Percentiles rank a stretch among this genome's conserved stretches.
Evolutionary conservation across 2,888 invertebrate genomes (phyloP).

Genomic region (Minunthozetes semirufus): DNA sequence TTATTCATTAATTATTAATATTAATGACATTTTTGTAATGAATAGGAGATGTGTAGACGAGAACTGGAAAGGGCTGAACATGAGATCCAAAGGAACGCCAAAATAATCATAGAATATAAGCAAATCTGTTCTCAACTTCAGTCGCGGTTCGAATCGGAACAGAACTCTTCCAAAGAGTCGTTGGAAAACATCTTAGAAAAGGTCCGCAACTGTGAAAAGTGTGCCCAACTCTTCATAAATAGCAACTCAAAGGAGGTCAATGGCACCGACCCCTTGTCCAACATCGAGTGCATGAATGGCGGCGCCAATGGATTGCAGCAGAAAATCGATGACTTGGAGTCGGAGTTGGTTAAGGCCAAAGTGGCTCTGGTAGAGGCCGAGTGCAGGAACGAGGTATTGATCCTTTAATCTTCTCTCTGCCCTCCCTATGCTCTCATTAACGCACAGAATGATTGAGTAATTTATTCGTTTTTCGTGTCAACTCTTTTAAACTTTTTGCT

Average conservation of each 20-base stretch:
- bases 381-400: slow-evolving; percentile 62
- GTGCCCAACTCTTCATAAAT: slow-evolving; percentile 28
- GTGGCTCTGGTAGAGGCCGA: slow-evolving; percentile 93
- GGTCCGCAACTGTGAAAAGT: slow-evolving; percentile 42
- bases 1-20: too few relatives aligned
- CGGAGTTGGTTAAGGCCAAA: slow-evolving; percentile 94
- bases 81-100: slow-evolving; percentile 60
- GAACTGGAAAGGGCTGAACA: slow-evolving; percentile 67
- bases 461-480: too few relatives aligned
- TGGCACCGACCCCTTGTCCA: slow-evolving; percentile 17
- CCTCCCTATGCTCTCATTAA: too few relatives aligned
- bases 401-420: neutral
- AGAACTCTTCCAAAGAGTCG: slow-evolving; percentile 57
- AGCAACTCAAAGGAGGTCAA: slow-evolving; percentile 34
- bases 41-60: slow-evolving; percentile 61
- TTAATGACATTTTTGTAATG: neutral
- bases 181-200: slow-evolving; percentile 54
- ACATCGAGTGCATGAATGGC: neutral
- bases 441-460: too few relatives aligned
- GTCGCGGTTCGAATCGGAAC: slow-evolving; percentile 73
- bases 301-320: slow-evolving; percentile 53
- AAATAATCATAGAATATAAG: slow-evolving; percentile 85
- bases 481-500: too few relatives aligned
- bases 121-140: slow-evolving; percentile 64
- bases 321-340: slow-evolving; percentile 77